Conservation (phyloP, 2,113 vertebrate genomes). For the Ptilonorhynchus violaceus region DNA sequence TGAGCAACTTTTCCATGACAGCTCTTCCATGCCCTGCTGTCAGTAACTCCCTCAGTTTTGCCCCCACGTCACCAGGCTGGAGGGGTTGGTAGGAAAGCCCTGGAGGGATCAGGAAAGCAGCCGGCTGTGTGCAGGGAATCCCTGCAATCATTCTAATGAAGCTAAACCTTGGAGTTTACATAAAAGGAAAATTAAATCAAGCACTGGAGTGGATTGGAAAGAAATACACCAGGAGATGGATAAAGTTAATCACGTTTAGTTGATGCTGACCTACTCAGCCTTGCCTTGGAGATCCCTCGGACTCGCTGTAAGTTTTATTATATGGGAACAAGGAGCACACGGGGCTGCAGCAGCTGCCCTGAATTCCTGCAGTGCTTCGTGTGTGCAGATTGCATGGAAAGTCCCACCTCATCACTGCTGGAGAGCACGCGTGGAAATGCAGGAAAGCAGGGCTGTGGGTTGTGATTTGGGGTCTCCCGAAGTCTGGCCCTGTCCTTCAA, state of each 20-base stretch:
- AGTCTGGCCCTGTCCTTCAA: neutral
- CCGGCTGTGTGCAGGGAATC: conserved; percentile 23
- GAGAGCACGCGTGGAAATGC: rapidly evolving
- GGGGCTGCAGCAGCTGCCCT: neutral
- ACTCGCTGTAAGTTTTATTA: neutral
- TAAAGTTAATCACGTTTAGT: conserved; percentile 58
- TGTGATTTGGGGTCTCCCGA: rapidly evolving
- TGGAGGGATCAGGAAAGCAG: conserved; percentile 13
- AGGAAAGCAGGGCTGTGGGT: neutral
- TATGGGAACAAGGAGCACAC: neutral
- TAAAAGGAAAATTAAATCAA: conserved; percentile 68
- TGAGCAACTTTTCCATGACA: neutral
- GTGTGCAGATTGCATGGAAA: neutral
- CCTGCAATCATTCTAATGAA: conserved; percentile 50
- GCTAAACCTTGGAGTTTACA: conserved; percentile 55
- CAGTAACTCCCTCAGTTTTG: neutral
- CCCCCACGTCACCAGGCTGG: neutral
- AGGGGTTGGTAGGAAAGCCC: conserved; percentile 8
- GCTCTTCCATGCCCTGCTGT: neutral
- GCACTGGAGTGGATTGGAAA: conserved; percentile 56
- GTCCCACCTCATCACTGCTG: neutral
- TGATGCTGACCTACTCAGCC: conserved; percentile 52
- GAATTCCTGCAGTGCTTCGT: neutral
- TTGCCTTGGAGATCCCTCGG: neutral
- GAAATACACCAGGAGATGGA: conserved; percentile 49